Percentiles rank a stretch among this genome's conserved stretches.
These are phyloP conservation scores for Limnodromus scolopaceus DNA, from an alignment of 2,797 vertebrate genomes.

Conservation along the genomic window DNA sequence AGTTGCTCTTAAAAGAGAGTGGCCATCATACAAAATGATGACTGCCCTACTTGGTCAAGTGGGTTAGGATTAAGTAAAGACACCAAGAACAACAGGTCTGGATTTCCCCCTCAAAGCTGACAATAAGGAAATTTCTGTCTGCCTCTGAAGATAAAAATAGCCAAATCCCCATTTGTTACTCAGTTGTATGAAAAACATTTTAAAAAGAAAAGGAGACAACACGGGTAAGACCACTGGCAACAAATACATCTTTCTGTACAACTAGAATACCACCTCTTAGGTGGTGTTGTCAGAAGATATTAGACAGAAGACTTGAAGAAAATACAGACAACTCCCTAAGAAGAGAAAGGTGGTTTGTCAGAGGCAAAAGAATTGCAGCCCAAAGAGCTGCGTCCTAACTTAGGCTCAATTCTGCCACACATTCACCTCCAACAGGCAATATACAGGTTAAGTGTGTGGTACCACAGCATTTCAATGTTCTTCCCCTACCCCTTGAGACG, in stretches of 20 bases:
- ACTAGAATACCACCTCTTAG: accelerated
- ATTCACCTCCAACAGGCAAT: background rate
- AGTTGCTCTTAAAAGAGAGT: background rate
- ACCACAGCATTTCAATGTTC: background rate
- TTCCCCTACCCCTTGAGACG: background rate
- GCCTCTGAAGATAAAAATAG: background rate
- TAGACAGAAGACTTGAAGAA: background rate
- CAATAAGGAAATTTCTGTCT: background rate
- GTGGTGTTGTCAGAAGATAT: background rate
- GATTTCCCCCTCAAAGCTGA: background rate
- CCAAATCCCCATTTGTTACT: background rate
- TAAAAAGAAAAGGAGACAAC: background rate
- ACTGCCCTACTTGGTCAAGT: background rate
- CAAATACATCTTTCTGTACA: background rate
- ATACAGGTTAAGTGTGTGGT: background rate
- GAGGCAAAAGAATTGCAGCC: background rate
- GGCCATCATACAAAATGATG: background rate
- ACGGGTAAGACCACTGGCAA: background rate
- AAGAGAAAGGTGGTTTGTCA: background rate
- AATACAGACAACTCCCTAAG: accelerated
- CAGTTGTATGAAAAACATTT: background rate
- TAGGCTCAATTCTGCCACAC: background rate
- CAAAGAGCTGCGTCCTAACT: background rate
- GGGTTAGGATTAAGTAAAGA: background rate
- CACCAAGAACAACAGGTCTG: background rate